These are phyloP conservation scores for Ceyx margarethae DNA, from an alignment of 2,113 vertebrate species.

Conservation along the genomic window DNA sequence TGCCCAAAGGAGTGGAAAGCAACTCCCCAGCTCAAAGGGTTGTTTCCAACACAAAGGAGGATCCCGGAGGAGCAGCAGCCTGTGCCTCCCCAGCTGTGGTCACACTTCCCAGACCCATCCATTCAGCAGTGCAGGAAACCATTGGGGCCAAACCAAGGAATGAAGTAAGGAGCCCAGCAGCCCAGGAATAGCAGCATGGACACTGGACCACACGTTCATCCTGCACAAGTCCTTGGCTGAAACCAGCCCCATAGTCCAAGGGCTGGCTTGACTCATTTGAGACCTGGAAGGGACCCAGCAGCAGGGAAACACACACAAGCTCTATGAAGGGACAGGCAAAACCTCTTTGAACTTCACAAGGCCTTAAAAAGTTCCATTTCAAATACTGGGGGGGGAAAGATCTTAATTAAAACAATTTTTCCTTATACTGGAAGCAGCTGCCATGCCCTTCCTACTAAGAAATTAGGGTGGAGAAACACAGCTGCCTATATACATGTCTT, in stretches of 20 bases:
- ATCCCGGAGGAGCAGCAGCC: not conserved
- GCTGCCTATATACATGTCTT: not conserved
- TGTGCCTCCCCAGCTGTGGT: not conserved
- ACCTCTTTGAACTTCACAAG: not conserved
- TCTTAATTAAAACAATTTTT: rapidly evolving
- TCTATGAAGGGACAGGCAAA: not conserved
- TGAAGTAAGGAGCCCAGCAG: not conserved
- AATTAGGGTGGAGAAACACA: not conserved
- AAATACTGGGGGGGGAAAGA: no score
- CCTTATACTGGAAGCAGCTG: not conserved
- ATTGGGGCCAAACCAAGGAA: not conserved
- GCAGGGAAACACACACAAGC: rapidly evolving
- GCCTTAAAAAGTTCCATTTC: rapidly evolving
- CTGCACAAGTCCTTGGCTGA: not conserved
- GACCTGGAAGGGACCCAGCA: not conserved
- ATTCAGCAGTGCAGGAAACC: rapidly evolving
- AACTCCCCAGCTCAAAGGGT: not conserved
- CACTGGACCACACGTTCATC: not conserved
- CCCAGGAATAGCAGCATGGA: not conserved
- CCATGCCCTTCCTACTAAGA: not conserved
- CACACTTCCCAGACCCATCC: not conserved
- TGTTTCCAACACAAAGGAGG: not conserved
- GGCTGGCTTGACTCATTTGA: not conserved
- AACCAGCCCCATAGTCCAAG: not conserved
- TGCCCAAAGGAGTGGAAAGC: not conserved